Evolutionary conservation across 1,140 invertebrate species (phyloP).

Genomic region (Ladona fulva): DNA sequence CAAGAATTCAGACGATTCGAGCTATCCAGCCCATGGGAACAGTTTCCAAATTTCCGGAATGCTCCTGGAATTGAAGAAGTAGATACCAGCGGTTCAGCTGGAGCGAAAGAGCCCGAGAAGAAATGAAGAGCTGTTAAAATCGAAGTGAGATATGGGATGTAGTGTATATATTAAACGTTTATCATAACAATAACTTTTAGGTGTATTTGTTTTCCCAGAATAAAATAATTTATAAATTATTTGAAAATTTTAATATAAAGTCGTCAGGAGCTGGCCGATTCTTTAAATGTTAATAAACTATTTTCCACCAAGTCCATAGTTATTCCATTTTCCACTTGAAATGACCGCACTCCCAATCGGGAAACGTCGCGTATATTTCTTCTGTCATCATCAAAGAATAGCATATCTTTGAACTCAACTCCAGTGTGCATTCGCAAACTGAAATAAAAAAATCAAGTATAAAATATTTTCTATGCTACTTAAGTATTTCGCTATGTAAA

Average conservation of each 20-base stretch:
- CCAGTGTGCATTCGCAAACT: slow-evolving; percentile 28
- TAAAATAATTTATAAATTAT: neutral
- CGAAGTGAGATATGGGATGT: neutral
- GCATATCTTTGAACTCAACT: slow-evolving; percentile 39
- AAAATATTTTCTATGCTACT: neutral
- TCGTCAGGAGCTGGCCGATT: no score
- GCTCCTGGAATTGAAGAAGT: slow-evolving; percentile 47
- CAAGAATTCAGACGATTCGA: slow-evolving; percentile 99
- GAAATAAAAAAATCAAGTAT: neutral
- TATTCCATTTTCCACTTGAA: slow-evolving; percentile 28
- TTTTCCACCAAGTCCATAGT: slow-evolving; percentile 25
- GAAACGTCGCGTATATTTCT: slow-evolving; percentile 32
- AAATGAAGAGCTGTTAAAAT: slow-evolving; percentile 30
- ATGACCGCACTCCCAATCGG: slow-evolving; percentile 28
- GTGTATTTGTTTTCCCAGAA: neutral
- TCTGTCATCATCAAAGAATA: slow-evolving; percentile 38
- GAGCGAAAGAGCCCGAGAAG: slow-evolving; percentile 28
- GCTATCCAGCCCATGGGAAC: slow-evolving; percentile 93
- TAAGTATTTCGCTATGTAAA: neutral
- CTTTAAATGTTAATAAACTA: slow-evolving; percentile 18
- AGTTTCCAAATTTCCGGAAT: slow-evolving; percentile 80
- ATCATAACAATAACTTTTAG: neutral
- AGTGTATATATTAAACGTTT: neutral
- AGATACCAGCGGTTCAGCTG: slow-evolving; percentile 31
- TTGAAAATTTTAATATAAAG: no score